A percentile compares a stretch with the other conserved stretches of the same genome.
These are phyloP conservation scores for Synergus laeviventris DNA, from an alignment of 2,888 invertebrate genomes.

Conservation along the genomic window DNA sequence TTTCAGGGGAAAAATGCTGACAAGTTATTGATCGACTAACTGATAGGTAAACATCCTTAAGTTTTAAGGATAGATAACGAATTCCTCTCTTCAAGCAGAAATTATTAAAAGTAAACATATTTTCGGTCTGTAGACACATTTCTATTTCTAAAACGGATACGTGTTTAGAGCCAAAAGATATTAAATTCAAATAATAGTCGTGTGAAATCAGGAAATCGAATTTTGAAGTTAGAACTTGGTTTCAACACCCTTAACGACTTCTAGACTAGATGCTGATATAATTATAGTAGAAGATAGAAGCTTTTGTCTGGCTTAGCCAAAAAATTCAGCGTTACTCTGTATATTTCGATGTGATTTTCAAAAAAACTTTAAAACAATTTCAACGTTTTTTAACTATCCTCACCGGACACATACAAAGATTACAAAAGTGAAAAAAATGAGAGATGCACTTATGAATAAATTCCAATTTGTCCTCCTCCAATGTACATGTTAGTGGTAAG, in stretches of 20 bases:
- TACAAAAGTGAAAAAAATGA: conserved; percentile 26
- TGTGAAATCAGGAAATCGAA: too few relatives aligned
- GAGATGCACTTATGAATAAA: conserved; percentile 37
- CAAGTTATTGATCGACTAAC: too few relatives aligned
- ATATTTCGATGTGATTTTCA: conserved; percentile 40
- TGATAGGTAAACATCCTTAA: too few relatives aligned
- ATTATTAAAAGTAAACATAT: too few relatives aligned
- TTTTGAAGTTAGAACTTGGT: too few relatives aligned
- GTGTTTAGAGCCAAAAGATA: too few relatives aligned
- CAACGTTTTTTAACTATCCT: conserved; percentile 40
- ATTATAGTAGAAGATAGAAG: conserved; percentile 36
- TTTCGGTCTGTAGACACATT: too few relatives aligned
- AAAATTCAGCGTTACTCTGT: conserved; percentile 36
- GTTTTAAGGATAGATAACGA: too few relatives aligned
- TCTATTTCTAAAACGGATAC: too few relatives aligned
- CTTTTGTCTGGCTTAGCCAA: conserved; percentile 38
- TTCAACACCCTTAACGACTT: neutral
- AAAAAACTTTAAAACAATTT: conserved; percentile 38
- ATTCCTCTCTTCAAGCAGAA: too few relatives aligned
- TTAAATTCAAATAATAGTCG: too few relatives aligned
- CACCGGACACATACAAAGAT: conserved; percentile 20
- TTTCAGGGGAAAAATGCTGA: too few relatives aligned
- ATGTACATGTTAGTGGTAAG: conserved; percentile 32
- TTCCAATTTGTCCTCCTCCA: conserved; percentile 35
- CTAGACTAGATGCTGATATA: conserved; percentile 35